Evolutionary conservation across 30 jellyfish, hydroid and myxozoan species (phyloP).

Genomic region (Hydractinia symbiolongicarpus): DNA sequence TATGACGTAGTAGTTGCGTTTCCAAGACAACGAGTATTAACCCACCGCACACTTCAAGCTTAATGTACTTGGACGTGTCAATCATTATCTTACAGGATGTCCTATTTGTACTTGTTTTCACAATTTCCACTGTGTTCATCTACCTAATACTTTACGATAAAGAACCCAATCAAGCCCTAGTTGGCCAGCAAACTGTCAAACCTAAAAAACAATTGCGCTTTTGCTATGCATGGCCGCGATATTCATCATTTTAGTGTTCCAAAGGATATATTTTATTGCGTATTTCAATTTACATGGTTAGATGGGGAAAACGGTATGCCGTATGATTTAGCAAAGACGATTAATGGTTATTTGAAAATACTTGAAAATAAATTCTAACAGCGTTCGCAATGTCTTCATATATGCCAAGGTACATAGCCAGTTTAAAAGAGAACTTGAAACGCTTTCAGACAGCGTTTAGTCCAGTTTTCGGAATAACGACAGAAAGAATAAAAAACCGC

Average conservation of each 20-base stretch:
- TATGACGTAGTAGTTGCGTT: not conserved
- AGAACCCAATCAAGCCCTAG: conserved; percentile 8
- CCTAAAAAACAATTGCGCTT: conserved; percentile 18
- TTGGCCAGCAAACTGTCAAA: not conserved
- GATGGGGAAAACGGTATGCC: not conserved
- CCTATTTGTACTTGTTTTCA: conserved; percentile 29
- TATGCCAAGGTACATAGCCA: not conserved
- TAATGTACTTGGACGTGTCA: conserved; percentile 30
- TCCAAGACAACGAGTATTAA: not conserved
- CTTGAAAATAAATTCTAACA: not conserved
- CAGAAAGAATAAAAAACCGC: too few species aligned
- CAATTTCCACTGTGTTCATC: conserved; percentile 17
- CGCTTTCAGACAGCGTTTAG: too few species aligned
- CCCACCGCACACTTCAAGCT: not conserved
- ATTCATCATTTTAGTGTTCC: conserved; percentile 53
- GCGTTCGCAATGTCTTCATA: conserved; percentile 4
- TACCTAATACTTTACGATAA: conserved; percentile 7
- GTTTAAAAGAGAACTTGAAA: not conserved
- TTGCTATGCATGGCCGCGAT: conserved; percentile 33
- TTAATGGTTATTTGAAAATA: not conserved
- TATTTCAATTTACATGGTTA: conserved; percentile 42
- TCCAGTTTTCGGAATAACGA: too few species aligned
- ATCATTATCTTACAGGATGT: conserved; percentile 30
- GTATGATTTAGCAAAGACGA: not conserved
- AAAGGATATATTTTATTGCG: conserved; percentile 40